A percentile compares a stretch with the other conserved stretches of the same genome.
These are phyloP conservation scores for Micromesistius poutassou DNA, from an alignment of 2,797 vertebrate species.

Conservation along the genomic window DNA sequence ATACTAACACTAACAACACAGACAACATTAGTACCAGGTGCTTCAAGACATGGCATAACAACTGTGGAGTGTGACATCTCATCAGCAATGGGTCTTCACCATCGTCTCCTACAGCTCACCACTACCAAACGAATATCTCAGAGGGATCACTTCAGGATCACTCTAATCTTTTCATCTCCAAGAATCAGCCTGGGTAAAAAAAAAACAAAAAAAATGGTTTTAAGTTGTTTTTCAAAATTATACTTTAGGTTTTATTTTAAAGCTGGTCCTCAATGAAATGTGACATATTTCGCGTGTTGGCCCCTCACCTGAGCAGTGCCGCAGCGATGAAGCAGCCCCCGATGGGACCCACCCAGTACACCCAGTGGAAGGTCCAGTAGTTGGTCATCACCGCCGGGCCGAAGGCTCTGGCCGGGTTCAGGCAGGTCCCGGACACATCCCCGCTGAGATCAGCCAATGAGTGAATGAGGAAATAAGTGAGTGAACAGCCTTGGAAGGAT, in stretches of 20 bases:
- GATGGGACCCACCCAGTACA: conserved; percentile 86
- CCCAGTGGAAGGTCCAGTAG: conserved; percentile 85
- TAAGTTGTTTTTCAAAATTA: not conserved
- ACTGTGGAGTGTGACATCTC: too few species aligned
- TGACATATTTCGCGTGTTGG: not conserved
- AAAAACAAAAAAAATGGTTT: not conserved
- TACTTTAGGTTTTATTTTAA: not conserved
- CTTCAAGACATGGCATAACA: too few species aligned
- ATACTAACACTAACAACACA: too few species aligned
- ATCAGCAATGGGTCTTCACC: too few species aligned
- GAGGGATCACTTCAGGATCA: conserved; percentile 42
- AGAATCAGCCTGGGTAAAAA: conserved; percentile 56
- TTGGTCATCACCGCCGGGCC: conserved; percentile 79
- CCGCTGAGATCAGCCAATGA: conserved; percentile 61
- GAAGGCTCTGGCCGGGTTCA: conserved; percentile 86
- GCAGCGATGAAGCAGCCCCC: conserved; percentile 68
- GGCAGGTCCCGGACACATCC: conserved; percentile 79
- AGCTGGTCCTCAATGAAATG: not conserved
- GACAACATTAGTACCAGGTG: too few species aligned
- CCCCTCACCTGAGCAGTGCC: conserved; percentile 58
- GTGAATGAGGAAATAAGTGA: not conserved
- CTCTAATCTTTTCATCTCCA: conserved; percentile 52
- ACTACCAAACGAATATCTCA: too few species aligned
- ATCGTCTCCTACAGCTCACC: not conserved
- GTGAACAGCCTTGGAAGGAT: not conserved